Percentiles rank a stretch among this genome's conserved stretches.
phyloP scores from a whole-genome alignment of 2,797 vertebrate species.

The Rousettus madagascariensis region DNA sequence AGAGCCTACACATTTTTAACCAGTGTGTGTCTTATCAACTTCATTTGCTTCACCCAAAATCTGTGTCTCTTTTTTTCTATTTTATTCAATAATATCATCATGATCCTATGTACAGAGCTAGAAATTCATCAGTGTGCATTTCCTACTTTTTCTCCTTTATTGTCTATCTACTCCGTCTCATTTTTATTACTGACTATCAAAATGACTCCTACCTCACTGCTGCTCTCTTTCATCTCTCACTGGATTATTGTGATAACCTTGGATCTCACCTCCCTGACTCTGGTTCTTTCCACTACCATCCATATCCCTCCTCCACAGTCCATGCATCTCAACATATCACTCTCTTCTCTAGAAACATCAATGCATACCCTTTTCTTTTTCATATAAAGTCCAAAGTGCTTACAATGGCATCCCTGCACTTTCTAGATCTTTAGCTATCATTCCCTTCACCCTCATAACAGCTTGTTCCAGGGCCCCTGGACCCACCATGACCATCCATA shows the following conservation, averaged over 20 bases:
- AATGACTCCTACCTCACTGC: neutral
- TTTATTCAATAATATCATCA: neutral
- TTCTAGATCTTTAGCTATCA: neutral
- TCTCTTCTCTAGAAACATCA: neutral
- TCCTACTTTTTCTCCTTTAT: neutral
- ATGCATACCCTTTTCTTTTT: neutral
- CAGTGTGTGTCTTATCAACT: neutral
- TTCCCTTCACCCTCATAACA: neutral
- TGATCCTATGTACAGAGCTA: neutral
- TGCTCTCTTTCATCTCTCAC: neutral
- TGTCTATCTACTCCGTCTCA: neutral
- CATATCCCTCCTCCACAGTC: neutral
- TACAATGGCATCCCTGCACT: neutral
- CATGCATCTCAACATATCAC: neutral
- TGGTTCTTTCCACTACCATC: neutral
- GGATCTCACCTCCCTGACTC: neutral
- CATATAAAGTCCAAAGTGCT: neutral
- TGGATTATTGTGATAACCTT: neutral
- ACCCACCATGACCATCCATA: neutral
- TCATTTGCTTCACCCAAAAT: neutral
- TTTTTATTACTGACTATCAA: neutral
- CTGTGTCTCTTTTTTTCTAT: neutral
- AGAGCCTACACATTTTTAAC: neutral
- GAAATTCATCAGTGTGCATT: neutral
- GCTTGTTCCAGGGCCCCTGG: neutral